Evolutionary conservation across 2,888 invertebrate species (phyloP).

Genomic region (Globia sparganii): DNA sequence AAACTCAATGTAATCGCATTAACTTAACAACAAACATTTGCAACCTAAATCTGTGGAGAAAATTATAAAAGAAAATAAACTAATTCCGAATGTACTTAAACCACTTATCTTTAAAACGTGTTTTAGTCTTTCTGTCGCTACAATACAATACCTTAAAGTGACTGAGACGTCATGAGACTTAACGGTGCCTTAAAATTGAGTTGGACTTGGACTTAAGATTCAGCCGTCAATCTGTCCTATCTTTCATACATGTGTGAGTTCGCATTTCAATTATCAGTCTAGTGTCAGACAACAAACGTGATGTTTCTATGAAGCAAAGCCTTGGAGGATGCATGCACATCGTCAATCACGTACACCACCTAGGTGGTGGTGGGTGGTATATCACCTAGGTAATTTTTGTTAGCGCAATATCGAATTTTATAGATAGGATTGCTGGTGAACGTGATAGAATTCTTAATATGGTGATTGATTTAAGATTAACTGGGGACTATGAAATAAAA

Average conservation of each 20-base stretch:
- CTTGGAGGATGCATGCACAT: constrained; percentile 37
- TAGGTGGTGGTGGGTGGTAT: too few species aligned
- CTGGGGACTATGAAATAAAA: not conserved
- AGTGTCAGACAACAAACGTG: constrained; percentile 56
- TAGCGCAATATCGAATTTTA: constrained; percentile 2
- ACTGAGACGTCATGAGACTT: too few species aligned
- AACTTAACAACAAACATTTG: too few species aligned
- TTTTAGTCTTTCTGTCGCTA: too few species aligned
- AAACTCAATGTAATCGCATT: too few species aligned
- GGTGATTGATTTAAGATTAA: not conserved
- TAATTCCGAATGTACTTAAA: too few species aligned
- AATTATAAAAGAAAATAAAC: too few species aligned
- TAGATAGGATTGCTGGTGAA: constrained; percentile 1
- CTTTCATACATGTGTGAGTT: constrained; percentile 17
- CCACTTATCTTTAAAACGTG: too few species aligned
- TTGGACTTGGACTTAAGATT: not conserved
- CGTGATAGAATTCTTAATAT: constrained; percentile 29
- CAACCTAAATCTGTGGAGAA: too few species aligned
- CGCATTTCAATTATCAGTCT: constrained; percentile 47
- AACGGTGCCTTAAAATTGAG: not conserved
- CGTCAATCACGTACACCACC: constrained; percentile 57
- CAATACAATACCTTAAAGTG: not conserved
- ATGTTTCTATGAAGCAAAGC: constrained; percentile 36
- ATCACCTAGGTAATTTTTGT: constrained; percentile 8
- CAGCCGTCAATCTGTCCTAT: constrained; percentile 3